Conservation (phyloP, 2,888 invertebrate species). For the Cerastis rubricosa region DNA sequence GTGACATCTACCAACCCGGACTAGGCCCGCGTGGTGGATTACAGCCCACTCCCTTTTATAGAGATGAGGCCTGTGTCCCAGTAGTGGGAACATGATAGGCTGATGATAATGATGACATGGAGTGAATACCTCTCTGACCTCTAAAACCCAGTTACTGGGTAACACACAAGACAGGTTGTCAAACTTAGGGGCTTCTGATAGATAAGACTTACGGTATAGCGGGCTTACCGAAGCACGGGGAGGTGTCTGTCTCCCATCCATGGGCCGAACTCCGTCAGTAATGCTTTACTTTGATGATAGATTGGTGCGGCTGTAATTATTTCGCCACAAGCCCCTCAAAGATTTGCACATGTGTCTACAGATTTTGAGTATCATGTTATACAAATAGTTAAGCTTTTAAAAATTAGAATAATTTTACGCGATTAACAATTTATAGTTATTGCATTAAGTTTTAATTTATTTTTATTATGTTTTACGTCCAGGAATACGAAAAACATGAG, state of each 20-base stretch:
- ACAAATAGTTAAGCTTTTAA: conserved; percentile 56
- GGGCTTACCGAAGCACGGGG: too few relatives aligned
- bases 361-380: conserved; percentile 39
- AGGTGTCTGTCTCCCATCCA: neutral
- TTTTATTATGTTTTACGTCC: conserved; percentile 48
- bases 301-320: neutral
- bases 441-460: conserved; percentile 60
- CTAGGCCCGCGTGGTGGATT: too few relatives aligned
- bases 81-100: too few relatives aligned
- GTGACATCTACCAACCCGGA: too few relatives aligned
- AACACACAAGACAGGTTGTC: neutral
- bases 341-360: neutral
- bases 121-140: neutral
- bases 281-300: neutral
- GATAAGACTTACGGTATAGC: neutral
- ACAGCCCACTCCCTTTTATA: too few relatives aligned
- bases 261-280: neutral
- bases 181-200: neutral
- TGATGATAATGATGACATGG: too few relatives aligned
- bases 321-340: neutral
- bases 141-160: neutral
- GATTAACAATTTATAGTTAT: conserved; percentile 54
- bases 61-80: too few relatives aligned
- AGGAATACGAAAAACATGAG: conserved; percentile 58
- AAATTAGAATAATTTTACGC: conserved; percentile 50